Conservation (phyloP, 2,797 vertebrate genomes). For the Sardinella longiceps region DNA sequence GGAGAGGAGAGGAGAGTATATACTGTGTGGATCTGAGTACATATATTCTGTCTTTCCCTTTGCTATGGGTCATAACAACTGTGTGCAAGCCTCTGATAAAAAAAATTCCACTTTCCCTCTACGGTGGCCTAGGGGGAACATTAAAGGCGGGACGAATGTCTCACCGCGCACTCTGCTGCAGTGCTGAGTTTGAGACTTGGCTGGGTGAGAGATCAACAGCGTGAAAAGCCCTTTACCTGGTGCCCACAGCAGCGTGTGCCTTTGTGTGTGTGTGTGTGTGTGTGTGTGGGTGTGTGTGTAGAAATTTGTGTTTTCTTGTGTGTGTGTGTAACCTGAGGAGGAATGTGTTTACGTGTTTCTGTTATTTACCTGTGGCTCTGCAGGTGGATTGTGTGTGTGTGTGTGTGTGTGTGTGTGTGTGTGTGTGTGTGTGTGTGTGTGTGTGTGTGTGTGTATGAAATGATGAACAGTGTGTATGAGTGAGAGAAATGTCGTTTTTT, state of each 20-base stretch:
- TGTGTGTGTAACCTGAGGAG: not conserved
- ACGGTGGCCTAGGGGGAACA: conserved; percentile 44
- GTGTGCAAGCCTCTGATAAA: conserved; percentile 23
- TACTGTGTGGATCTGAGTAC: not conserved
- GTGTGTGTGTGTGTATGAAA: conserved; percentile 8
- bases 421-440: not conserved
- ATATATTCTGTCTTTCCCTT: not conserved
- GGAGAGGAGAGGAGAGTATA: no score
- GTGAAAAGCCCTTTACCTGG: conserved; percentile 20
- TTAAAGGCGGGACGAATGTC: conserved; percentile 51
- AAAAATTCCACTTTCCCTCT: conserved; percentile 14
- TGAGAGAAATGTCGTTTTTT: not conserved
- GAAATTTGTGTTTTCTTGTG: no score
- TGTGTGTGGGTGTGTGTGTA: not conserved
- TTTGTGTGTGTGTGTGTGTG: not conserved
- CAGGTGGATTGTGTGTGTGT: conserved; percentile 6
- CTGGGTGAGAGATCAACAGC: conserved; percentile 20
- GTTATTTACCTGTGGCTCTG: conserved; percentile 15
- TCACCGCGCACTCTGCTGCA: conserved; percentile 37
- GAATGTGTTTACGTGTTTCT: not conserved
- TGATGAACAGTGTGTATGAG: conserved; percentile 11
- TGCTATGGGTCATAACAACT: not conserved
- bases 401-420: conserved; percentile 15
- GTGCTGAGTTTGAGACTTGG: not conserved
- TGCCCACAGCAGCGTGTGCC: not conserved